phyloP scores from a whole-genome alignment of 2,797 vertebrate species.

The Poecilia gillii region DNA sequence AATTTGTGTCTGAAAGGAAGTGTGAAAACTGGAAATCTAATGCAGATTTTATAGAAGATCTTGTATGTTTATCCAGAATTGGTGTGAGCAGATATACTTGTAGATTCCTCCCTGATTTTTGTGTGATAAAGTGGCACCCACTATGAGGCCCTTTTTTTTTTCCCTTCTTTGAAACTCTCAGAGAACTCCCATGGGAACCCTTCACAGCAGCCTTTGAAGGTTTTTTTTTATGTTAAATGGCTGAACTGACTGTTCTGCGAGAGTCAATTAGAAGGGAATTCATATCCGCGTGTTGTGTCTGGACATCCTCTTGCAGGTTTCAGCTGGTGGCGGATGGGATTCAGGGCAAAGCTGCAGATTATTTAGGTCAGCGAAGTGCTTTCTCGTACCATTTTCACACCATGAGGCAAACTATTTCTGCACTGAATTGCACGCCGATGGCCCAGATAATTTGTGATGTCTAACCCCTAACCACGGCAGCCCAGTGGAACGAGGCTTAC shows the following conservation, averaged over 20 bases:
- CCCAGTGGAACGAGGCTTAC: slow-evolving; percentile 50
- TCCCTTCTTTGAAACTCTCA: slow-evolving; percentile 46
- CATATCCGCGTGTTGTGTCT: slow-evolving; percentile 11
- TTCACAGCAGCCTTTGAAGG: slow-evolving; percentile 57
- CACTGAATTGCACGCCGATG: slow-evolving; percentile 52
- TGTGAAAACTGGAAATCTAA: slow-evolving; percentile 48
- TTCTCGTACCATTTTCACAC: slow-evolving; percentile 47
- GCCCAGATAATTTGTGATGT: slow-evolving; percentile 67
- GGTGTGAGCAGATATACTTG: slow-evolving; percentile 24
- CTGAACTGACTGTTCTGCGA: slow-evolving; percentile 52
- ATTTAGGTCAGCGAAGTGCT: slow-evolving; percentile 60
- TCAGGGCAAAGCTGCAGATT: slow-evolving; percentile 32
- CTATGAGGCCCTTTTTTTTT: slow-evolving; percentile 38
- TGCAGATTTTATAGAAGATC: slow-evolving; percentile 47
- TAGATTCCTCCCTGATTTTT: slow-evolving; percentile 44
- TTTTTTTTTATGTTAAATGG: slow-evolving; percentile 57
- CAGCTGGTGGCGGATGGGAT: slow-evolving; percentile 22
- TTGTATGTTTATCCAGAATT: slow-evolving; percentile 38
- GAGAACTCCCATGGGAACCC: slow-evolving; percentile 55
- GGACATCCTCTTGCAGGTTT: slow-evolving; percentile 47
- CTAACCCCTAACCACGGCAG: slow-evolving; percentile 61
- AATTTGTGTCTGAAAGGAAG: slow-evolving; percentile 39
- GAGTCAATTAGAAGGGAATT: slow-evolving; percentile 41
- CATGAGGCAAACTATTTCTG: slow-evolving; percentile 57
- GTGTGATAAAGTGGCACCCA: slow-evolving; percentile 48